phyloP scores from a whole-genome alignment of 2,113 vertebrate genomes.

The Oxyruncus cristatus region DNA sequence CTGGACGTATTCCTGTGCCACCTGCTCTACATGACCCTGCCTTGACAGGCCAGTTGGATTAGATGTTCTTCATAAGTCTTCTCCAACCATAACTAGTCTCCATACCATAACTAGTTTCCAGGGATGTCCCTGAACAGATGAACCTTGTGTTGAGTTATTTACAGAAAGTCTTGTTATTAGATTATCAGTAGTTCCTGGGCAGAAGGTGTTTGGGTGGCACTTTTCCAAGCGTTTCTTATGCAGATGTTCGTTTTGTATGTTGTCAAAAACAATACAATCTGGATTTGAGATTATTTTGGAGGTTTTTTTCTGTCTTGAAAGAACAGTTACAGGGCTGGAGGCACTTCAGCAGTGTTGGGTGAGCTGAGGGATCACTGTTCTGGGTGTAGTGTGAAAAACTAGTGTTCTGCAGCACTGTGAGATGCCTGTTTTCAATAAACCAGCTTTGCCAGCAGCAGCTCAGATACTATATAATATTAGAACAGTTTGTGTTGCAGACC shows the following conservation, averaged over 20 bases:
- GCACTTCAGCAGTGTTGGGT: background rate
- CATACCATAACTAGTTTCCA: fast-evolving
- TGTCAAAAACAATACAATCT: fast-evolving
- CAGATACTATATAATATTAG: fast-evolving
- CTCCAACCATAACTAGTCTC: too few species aligned
- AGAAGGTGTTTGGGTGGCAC: fast-evolving
- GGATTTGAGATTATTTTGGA: background rate
- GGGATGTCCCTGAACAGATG: too few species aligned
- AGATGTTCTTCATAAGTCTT: background rate
- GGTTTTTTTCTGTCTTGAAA: background rate
- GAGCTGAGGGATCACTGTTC: background rate
- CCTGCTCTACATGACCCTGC: background rate
- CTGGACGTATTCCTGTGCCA: background rate
- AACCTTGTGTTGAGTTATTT: too few species aligned
- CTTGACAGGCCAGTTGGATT: fast-evolving
- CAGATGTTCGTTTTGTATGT: fast-evolving
- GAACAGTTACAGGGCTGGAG: background rate
- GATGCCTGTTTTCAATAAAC: background rate
- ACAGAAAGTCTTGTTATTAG: fast-evolving
- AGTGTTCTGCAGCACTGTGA: fast-evolving
- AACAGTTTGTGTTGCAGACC: background rate
- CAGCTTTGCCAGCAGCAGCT: background rate
- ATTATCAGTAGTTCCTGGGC: fast-evolving
- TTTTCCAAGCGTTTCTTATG: fast-evolving
- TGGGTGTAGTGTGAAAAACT: background rate